Conservation (phyloP, 2,113 vertebrate genomes). For the Onychostruthus taczanowskii region DNA sequence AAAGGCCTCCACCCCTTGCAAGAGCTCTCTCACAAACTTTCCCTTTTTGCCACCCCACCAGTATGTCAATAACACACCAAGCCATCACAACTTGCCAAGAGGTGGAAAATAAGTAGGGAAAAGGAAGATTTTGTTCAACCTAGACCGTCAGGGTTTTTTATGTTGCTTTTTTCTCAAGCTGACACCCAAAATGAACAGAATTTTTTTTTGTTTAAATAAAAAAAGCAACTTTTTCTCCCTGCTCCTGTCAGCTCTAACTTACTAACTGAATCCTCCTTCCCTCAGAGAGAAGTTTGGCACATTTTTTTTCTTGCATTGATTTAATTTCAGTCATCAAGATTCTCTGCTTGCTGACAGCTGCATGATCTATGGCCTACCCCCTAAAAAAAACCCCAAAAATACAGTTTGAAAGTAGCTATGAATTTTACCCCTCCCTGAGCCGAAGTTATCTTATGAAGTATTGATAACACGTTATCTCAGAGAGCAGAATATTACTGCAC, state of each 20-base stretch:
- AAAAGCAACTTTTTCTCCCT: not conserved
- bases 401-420: constrained; percentile 45
- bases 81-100: not conserved
- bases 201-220: not conserved
- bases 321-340: constrained; percentile 72
- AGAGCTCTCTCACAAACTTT: constrained; percentile 23
- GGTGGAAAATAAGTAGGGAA: not conserved
- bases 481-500: constrained; percentile 74
- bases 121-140: not conserved
- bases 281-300: not conserved
- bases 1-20: constrained; percentile 22
- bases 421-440: constrained; percentile 65
- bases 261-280: not conserved
- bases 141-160: not conserved
- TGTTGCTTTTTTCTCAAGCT: not conserved
- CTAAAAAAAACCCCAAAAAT: not conserved
- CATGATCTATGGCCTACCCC: constrained; percentile 66
- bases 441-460: constrained; percentile 71
- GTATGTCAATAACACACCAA: not conserved
- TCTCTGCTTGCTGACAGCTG: constrained; percentile 69
- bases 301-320: constrained; percentile 13
- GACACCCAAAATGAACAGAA: not conserved
- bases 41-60: not conserved
- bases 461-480: constrained; percentile 78
- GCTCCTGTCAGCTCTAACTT: constrained; percentile 8